Evolutionary conservation across 2,113 vertebrate genomes (phyloP).

Genomic region (Passer montanus): DNA sequence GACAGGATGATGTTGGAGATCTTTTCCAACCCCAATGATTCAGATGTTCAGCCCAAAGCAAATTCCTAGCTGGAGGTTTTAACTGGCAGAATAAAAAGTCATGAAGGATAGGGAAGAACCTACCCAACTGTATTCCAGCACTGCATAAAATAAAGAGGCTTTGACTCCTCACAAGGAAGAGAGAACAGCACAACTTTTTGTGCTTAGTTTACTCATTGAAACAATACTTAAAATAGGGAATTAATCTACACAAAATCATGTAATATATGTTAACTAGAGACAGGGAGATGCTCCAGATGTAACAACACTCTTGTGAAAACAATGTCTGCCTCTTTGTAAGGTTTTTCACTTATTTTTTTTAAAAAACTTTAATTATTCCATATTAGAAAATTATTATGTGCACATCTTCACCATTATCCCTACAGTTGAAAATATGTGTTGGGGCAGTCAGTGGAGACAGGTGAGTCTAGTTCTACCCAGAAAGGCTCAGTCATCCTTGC

Average conservation of each 20-base stretch:
- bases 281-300: background rate
- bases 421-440: background rate
- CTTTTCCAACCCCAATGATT: background rate
- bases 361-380: background rate
- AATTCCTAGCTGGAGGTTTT: background rate
- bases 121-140: background rate
- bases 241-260: background rate
- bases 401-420: background rate
- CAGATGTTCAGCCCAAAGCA: background rate
- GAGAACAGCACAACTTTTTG: background rate
- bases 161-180: background rate
- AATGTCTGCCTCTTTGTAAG: background rate
- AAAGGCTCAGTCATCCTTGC: background rate
- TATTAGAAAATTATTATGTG: background rate
- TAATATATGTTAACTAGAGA: background rate
- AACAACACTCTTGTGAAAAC: background rate
- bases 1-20: background rate
- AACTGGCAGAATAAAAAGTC: background rate
- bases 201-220: background rate
- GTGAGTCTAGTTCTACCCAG: fast-evolving
- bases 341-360: background rate
- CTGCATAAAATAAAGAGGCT: background rate
- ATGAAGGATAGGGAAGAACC: background rate
- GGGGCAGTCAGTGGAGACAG: background rate
- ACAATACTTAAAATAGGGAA: background rate